Conservation (phyloP, 2,113 vertebrate genomes). For the Arothron firmamentum region DNA sequence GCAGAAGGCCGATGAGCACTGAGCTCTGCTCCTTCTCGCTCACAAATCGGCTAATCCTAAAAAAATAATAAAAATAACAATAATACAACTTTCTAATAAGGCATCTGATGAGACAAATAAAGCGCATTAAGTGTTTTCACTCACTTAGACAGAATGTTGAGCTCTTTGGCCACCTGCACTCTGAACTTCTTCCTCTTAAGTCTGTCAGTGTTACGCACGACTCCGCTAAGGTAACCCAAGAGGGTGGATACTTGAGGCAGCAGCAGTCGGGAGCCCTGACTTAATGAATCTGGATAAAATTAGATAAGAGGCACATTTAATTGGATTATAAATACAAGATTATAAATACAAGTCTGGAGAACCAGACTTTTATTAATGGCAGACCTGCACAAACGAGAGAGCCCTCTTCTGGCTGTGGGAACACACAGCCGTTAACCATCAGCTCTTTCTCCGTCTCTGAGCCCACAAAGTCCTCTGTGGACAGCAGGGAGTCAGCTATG, state of each 20-base stretch:
- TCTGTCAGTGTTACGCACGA: conserved; percentile 80
- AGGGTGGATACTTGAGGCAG: conserved; percentile 86
- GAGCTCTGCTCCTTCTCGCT: conserved; percentile 88
- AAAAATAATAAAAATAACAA: background rate
- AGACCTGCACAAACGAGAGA: conserved; percentile 68
- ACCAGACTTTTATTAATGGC: background rate
- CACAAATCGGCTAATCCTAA: conserved; percentile 91
- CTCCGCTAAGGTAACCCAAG: conserved; percentile 84
- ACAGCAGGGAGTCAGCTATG: conserved; percentile 83
- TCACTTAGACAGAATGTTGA: conserved; percentile 96
- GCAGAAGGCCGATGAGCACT: conserved; percentile 82
- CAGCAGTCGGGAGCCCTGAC: conserved; percentile 81
- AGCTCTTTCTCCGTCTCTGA: conserved; percentile 72
- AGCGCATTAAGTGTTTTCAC: conserved; percentile 29
- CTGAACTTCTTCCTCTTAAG: conserved; percentile 88
- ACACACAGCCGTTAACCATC: conserved; percentile 70
- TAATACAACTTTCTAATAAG: background rate
- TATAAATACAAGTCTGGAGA: background rate
- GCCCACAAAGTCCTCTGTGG: conserved; percentile 80
- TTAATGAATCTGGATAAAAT: conserved; percentile 72
- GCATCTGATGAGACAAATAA: background rate
- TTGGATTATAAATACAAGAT: background rate
- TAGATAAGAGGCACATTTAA: background rate
- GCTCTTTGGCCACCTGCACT: conserved; percentile 87
- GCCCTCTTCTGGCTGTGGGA: conserved; percentile 58